These are phyloP conservation scores for Pangasius larnaudii DNA, from an alignment of 2,797 vertebrate species.

Conservation along the genomic window DNA sequence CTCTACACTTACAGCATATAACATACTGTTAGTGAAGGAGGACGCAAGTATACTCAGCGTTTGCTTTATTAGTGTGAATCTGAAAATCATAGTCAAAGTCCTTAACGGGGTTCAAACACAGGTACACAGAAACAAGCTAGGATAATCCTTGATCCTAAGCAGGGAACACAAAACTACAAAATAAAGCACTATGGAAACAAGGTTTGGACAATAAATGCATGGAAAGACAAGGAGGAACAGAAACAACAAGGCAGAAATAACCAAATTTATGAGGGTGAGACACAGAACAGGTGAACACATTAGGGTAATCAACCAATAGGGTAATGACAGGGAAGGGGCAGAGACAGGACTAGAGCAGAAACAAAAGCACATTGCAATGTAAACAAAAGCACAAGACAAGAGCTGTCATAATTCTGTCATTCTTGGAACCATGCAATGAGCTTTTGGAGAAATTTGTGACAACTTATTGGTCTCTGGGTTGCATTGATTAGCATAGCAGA, in stretches of 20 bases:
- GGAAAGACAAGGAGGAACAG: neutral
- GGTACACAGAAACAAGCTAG: neutral
- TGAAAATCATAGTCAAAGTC: neutral
- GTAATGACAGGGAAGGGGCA: neutral
- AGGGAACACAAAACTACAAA: neutral
- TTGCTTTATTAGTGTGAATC: neutral
- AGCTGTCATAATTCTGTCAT: neutral
- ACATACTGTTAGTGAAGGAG: neutral
- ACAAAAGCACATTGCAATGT: neutral
- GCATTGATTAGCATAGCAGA: neutral
- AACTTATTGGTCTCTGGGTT: slow-evolving; percentile 4
- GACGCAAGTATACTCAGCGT: too few relatives aligned
- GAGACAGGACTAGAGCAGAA: neutral
- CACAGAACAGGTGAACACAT: neutral
- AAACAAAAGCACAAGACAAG: neutral
- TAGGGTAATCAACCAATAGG: neutral
- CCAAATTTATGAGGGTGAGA: neutral
- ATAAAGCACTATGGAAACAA: neutral
- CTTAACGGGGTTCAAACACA: neutral
- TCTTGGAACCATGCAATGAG: neutral
- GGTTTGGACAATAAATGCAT: neutral
- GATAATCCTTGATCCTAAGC: neutral
- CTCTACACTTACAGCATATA: neutral
- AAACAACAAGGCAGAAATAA: neutral
- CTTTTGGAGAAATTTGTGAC: neutral